phyloP scores from a whole-genome alignment of 2,888 invertebrate species.

The Keiferia lycopersicella region DNA sequence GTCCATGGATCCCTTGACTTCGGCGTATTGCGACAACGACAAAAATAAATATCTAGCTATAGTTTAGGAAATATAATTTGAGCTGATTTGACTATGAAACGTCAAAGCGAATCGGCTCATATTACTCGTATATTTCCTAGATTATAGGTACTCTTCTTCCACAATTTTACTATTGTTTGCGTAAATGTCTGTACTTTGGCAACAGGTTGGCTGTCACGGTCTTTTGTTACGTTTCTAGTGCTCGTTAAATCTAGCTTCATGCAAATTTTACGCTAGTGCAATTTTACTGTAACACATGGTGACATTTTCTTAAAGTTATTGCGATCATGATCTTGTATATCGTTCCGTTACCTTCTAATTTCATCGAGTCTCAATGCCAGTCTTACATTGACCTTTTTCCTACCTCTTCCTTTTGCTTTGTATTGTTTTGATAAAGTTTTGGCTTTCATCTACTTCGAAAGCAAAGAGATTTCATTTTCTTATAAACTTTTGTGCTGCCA shows the following conservation, averaged over 20 bases:
- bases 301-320: neutral
- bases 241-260: neutral
- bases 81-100: no score
- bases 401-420: neutral
- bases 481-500: neutral
- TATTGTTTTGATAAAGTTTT: neutral
- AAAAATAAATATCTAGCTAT: no score
- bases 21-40: no score
- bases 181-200: no score
- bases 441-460: neutral
- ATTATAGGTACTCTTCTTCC: no score
- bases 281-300: neutral
- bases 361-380: slow-evolving; percentile 1
- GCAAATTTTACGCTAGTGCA: neutral
- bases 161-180: no score
- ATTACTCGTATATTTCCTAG: no score
- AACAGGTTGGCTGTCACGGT: no score
- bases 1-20: no score
- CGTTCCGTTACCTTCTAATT: neutral
- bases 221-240: no score
- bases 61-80: no score
- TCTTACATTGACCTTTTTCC: neutral
- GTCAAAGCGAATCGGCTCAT: no score
- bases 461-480: neutral
- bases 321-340: slow-evolving; percentile 5